Evolutionary conservation across 2,888 invertebrate species (phyloP), one percentile per base, ranked within the genome.

Genomic region (Trachelus iudaicus): DNA sequence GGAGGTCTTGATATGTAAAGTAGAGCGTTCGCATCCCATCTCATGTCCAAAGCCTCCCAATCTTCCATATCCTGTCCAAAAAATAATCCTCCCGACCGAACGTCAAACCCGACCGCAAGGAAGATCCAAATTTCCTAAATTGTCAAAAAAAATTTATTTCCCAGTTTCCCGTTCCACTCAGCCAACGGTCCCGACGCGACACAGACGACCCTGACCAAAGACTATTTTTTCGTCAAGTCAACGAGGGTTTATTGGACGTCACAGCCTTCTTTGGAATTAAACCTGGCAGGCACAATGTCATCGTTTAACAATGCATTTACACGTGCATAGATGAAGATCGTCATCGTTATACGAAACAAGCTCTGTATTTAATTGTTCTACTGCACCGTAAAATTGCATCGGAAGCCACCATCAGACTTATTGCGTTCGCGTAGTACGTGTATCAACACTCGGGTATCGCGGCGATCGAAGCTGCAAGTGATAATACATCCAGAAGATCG

Each of bases 111-210:
- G 71, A 76, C 56, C 56, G 9, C 23, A 9, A 23, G 9, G 23
- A 56, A 56, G 23, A 56, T 56, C 23, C 56, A 9, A 56, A 56
- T 56, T 56, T 56, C 56, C 56, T 23, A 23, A 56, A 56, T 56
- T 23, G 23, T 23, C 9, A 56, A 23, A 23, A 56, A 40, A 56
- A 40, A 15, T 15, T 1, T 15, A 56, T 56, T 9, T 56, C 56
- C 73, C 74, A 76, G 71, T 75, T 68, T 76, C 78, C 84, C 83
- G 85, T 85, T 89, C 89, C 90, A 88, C 87, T 86, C 86, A 85
- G 87, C 89, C 90, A 89, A 90, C 90, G 89, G 87, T 90, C 90
- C 89, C 90, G 90, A 90, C 90, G 89, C 89, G 86, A 90, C 89
- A 86, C 88, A 87, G 88, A 87, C 89, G 83, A 85, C 86, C 84